phyloP scores from a whole-genome alignment of 1,140 invertebrate genomes.

The Drosophila nebulosa region DNA sequence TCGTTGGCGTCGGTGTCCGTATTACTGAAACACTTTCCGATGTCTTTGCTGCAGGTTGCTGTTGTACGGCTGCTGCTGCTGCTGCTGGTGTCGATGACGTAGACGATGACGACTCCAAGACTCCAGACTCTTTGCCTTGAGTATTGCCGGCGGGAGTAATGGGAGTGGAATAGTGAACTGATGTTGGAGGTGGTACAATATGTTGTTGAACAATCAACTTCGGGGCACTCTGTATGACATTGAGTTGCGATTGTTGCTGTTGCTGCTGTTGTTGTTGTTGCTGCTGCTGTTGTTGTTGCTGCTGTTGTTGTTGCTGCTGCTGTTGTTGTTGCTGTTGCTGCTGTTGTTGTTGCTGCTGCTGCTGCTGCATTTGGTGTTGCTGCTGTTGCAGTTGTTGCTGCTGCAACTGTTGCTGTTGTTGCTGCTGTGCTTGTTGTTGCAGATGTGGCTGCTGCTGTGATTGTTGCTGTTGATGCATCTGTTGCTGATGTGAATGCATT shows the following conservation, averaged over 20 bases:
- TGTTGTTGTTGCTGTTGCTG: constrained; percentile 30
- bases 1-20: constrained; percentile 64
- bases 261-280: constrained; percentile 19
- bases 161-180: not conserved
- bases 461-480: constrained; percentile 10
- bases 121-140: constrained; percentile 35
- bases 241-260: constrained; percentile 34
- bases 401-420: constrained; percentile 21
- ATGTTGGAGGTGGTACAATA: constrained; percentile 48
- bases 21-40: constrained; percentile 69
- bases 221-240: constrained; percentile 64
- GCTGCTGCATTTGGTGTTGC: constrained; percentile 2
- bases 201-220: constrained; percentile 71
- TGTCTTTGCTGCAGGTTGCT: constrained; percentile 27
- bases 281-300: constrained; percentile 23
- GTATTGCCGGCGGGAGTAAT: constrained; percentile 15
- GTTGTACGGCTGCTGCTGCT: not conserved
- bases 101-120: not conserved
- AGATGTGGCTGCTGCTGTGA: constrained; percentile 31
- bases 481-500: constrained; percentile 10
- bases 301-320: constrained; percentile 14
- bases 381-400: constrained; percentile 25
- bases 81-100: not conserved
- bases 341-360: constrained; percentile 29
- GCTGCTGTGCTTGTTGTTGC: constrained; percentile 24